Conservation (phyloP, 1,140 invertebrate species). For the Cylas formicarius region DNA sequence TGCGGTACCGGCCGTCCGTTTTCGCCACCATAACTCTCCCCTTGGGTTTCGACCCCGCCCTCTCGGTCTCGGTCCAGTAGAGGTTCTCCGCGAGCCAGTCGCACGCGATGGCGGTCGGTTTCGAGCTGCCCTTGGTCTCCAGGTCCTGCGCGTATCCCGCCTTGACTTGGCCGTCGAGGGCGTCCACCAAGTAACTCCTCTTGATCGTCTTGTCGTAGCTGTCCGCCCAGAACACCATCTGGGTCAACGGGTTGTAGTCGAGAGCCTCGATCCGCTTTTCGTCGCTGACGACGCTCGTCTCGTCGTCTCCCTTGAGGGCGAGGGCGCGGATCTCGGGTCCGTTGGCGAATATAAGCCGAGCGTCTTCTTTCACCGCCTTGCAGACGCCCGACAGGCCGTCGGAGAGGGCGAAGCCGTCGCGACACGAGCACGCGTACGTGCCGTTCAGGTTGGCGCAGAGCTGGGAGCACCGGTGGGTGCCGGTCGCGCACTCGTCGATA, state of each 20-base stretch:
- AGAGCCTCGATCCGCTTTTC: constrained; percentile 82
- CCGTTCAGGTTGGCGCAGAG: constrained; percentile 89
- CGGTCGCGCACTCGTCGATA: constrained; percentile 82
- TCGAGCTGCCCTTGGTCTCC: constrained; percentile 70
- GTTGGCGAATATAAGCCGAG: constrained; percentile 64
- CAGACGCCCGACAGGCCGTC: constrained; percentile 76
- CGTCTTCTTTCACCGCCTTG: constrained; percentile 52
- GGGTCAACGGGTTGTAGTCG: constrained; percentile 73
- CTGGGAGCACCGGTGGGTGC: constrained; percentile 84
- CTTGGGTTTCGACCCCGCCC: constrained; percentile 60
- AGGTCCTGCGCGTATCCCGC: constrained; percentile 84
- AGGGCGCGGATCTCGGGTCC: constrained; percentile 81
- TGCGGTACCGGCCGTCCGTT: constrained; percentile 81
- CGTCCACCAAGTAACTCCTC: constrained; percentile 81
- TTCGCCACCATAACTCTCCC: constrained; percentile 74
- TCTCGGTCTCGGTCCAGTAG: constrained; percentile 88
- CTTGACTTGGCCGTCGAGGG: constrained; percentile 65
- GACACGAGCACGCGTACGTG: constrained; percentile 80
- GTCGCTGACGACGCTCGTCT: constrained; percentile 67
- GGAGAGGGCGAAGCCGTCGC: constrained; percentile 69
- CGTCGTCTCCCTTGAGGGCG: constrained; percentile 56
- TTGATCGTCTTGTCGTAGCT: constrained; percentile 84
- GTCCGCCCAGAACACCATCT: constrained; percentile 92
- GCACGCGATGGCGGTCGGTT: constrained; percentile 76
- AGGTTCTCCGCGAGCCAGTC: constrained; percentile 91